These are phyloP conservation scores for Corythornis vintsioides DNA, from an alignment of 2,113 vertebrate species.

Conservation along the genomic window DNA sequence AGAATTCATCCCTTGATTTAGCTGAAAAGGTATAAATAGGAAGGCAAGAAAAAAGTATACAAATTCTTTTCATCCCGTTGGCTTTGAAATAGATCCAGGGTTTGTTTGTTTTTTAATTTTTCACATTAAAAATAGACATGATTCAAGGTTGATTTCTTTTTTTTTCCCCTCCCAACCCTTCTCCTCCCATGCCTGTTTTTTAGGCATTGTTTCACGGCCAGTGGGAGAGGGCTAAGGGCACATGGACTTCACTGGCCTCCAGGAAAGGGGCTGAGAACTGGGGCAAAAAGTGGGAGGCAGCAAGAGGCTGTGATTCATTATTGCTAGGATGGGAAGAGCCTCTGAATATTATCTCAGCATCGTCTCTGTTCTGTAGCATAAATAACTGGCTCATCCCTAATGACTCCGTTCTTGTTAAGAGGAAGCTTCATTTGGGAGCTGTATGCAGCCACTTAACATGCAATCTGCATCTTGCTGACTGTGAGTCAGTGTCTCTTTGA, in stretches of 20 bases:
- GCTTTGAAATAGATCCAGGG: neutral
- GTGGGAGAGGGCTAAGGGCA: neutral
- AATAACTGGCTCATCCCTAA: constrained; percentile 4
- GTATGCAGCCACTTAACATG: constrained; percentile 7
- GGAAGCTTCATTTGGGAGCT: neutral
- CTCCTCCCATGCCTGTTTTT: neutral
- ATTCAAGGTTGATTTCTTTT: neutral
- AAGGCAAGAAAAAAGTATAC: neutral
- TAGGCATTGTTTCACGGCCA: neutral
- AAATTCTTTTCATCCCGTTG: constrained; percentile 24
- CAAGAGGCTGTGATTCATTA: neutral
- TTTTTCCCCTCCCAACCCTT: accelerated
- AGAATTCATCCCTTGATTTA: neutral
- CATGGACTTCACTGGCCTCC: neutral
- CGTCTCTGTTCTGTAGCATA: neutral
- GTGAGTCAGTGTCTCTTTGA: constrained; percentile 1
- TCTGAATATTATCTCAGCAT: neutral
- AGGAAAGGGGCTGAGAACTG: neutral
- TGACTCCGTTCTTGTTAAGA: neutral
- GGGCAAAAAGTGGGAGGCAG: neutral
- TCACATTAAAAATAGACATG: neutral
- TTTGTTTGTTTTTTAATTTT: constrained; percentile 30
- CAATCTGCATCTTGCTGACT: neutral
- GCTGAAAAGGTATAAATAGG: neutral
- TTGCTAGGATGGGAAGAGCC: neutral